Percentiles rank a stretch among this genome's conserved stretches.
These are phyloP conservation scores for Clinocottus analis DNA, from an alignment of 2,113 vertebrate species.

Conservation along the genomic window DNA sequence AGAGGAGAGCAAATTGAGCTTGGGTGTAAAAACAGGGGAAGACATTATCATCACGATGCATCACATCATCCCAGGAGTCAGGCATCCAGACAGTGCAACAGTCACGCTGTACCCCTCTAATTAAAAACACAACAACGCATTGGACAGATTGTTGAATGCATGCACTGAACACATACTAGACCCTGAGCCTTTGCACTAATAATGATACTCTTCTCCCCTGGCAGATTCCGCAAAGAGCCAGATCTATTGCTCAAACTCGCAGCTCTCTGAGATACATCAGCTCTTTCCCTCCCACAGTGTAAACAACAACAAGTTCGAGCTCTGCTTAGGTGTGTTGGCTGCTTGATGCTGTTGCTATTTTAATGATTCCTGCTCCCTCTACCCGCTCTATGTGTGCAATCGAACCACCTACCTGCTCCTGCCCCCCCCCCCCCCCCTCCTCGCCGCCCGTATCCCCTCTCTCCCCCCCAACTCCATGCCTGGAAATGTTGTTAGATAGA, in stretches of 20 bases:
- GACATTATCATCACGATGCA: slow-evolving; percentile 60
- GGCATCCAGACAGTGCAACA: slow-evolving; percentile 10
- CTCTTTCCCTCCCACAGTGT: slow-evolving; percentile 66
- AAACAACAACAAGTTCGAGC: slow-evolving; percentile 62
- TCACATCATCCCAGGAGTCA: slow-evolving; percentile 48
- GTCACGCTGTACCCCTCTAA: slow-evolving; percentile 32
- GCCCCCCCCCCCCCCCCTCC: slow-evolving; percentile 29
- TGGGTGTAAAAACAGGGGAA: slow-evolving; percentile 54
- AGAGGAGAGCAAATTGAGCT: slow-evolving; percentile 63
- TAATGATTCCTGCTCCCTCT: slow-evolving; percentile 44
- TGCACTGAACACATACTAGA: slow-evolving; percentile 33
- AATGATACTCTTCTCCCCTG: slow-evolving; percentile 40
- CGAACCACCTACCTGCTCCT: slow-evolving; percentile 49
- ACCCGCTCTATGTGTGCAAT: slow-evolving; percentile 6
- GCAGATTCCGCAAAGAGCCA: slow-evolving; percentile 43
- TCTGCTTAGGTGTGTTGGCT: slow-evolving; percentile 60
- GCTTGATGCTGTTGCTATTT: slow-evolving; percentile 62
- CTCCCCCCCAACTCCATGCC: slow-evolving; percentile 43
- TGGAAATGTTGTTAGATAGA: slow-evolving; percentile 77
- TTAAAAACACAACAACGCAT: slow-evolving; percentile 58
- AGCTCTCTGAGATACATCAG: slow-evolving; percentile 56
- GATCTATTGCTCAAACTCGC: slow-evolving; percentile 54
- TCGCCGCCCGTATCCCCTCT: no score
- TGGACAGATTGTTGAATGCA: slow-evolving; percentile 41
- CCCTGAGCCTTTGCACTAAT: slow-evolving; percentile 43